Conservation (phyloP, 2,113 vertebrate species). For the Genyomyrus donnyi region DNA sequence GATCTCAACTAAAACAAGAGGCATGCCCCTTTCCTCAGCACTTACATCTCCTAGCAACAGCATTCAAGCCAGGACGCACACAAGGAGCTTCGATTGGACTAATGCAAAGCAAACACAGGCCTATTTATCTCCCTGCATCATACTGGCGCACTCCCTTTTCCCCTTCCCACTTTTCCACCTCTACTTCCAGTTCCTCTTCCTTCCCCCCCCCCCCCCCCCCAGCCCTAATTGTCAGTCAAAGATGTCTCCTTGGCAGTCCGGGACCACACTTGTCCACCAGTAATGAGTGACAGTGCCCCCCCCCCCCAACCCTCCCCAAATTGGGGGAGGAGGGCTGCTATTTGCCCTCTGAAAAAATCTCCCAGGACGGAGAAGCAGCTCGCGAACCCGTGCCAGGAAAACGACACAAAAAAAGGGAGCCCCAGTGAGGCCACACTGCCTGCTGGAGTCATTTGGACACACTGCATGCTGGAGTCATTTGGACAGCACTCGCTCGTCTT, state of each 20-base stretch:
- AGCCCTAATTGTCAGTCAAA: not conserved
- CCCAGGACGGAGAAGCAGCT: not conserved
- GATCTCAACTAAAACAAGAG: not conserved
- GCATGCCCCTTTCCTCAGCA: not conserved
- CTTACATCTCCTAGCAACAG: constrained; percentile 13
- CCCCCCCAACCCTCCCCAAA: not conserved
- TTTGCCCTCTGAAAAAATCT: constrained; percentile 9
- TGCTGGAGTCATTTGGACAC: constrained; percentile 17
- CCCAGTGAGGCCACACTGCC: not conserved
- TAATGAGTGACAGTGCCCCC: constrained; percentile 4
- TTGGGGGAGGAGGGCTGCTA: constrained; percentile 3
- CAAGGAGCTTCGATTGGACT: constrained; percentile 7
- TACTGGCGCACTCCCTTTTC: not conserved
- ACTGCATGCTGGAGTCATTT: constrained; percentile 13
- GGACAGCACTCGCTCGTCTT: constrained; percentile 7
- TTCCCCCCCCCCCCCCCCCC: not conserved
- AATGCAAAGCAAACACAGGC: not conserved
- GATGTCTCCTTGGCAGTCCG: not conserved
- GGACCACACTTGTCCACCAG: not conserved
- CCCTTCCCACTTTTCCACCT: too few species aligned
- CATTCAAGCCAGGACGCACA: not conserved
- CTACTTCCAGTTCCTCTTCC: not conserved
- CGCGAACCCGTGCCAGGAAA: constrained; percentile 8
- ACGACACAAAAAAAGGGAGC: constrained; percentile 5
- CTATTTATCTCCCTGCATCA: not conserved